These are phyloP conservation scores for Melitaea athalia DNA, from an alignment of 2,888 invertebrate genomes.

Conservation along the genomic window DNA sequence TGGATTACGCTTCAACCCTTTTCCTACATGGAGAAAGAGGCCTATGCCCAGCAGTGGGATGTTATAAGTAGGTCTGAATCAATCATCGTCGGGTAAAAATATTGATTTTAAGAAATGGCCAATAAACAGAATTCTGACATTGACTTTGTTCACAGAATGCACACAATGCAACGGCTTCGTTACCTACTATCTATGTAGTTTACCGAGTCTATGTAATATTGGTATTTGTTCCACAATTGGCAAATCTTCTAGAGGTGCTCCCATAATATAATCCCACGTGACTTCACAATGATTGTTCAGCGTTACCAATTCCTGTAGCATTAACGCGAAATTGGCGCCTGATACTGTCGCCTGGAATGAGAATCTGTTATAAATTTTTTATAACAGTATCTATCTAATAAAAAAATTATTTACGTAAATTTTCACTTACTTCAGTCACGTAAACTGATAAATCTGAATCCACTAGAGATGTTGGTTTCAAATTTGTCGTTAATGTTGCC, in stretches of 20 bases:
- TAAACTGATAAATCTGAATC: slow-evolving; percentile 68
- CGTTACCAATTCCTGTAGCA: slow-evolving; percentile 86
- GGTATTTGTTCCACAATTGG: slow-evolving; percentile 93
- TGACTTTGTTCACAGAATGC: too few relatives aligned
- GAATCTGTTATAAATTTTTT: background rate
- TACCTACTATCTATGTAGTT: background rate
- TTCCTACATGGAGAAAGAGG: too few relatives aligned
- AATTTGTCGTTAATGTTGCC: slow-evolving; percentile 68
- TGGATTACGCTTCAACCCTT: too few relatives aligned
- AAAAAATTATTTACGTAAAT: background rate
- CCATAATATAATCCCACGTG: slow-evolving; percentile 86
- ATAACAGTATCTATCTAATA: background rate
- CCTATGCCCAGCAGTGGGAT: too few relatives aligned
- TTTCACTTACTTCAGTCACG: slow-evolving; percentile 63
- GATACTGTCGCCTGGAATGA: slow-evolving; percentile 78
- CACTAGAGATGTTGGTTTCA: slow-evolving; percentile 63
- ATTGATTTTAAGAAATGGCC: too few relatives aligned
- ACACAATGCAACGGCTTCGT: too few relatives aligned
- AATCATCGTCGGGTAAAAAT: too few relatives aligned
- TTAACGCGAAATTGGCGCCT: slow-evolving; percentile 83
- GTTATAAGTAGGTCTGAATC: too few relatives aligned
- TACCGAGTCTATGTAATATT: slow-evolving; percentile 86
- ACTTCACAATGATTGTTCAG: slow-evolving; percentile 90
- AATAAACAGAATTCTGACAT: background rate
- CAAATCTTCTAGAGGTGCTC: slow-evolving; percentile 88